Evolutionary conservation across 2,888 invertebrate species (phyloP).

Genomic region (Calliscelio sp.): DNA sequence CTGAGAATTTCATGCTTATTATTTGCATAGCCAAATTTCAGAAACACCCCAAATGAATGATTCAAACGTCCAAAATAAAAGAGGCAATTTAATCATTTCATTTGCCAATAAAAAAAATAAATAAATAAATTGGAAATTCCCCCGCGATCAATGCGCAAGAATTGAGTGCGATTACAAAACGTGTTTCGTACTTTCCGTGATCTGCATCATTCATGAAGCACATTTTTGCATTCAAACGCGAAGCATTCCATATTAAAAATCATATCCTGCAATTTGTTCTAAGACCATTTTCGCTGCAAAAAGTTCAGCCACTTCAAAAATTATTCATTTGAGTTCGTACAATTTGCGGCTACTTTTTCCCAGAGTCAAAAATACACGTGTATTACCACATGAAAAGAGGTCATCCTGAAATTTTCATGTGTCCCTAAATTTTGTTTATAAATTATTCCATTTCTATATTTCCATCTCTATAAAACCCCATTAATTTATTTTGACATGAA

Average conservation of each 20-base stretch:
- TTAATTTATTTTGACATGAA: too few species aligned
- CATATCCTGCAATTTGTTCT: constrained; percentile 22
- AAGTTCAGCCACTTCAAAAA: constrained; percentile 34
- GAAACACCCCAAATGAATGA: too few species aligned
- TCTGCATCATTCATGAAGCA: constrained; percentile 45
- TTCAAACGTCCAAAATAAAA: too few species aligned
- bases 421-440: too few species aligned
- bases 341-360: constrained; percentile 12
- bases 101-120: too few species aligned
- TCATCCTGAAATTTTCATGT: too few species aligned
- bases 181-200: constrained; percentile 29
- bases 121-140: too few species aligned
- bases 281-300: constrained; percentile 6
- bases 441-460: too few species aligned
- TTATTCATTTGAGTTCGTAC: constrained; percentile 33
- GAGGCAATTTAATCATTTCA: too few species aligned
- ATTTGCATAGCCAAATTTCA: neutral
- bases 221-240: constrained; percentile 25
- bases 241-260: constrained; percentile 21
- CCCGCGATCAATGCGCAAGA: constrained; percentile 10
- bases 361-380: constrained; percentile 29
- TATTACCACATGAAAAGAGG: too few species aligned
- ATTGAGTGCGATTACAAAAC: constrained; percentile 5
- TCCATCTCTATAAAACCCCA: too few species aligned
- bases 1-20: constrained; percentile 26